A percentile compares a stretch with the other conserved stretches of the same genome.
These are phyloP conservation scores for Chrysaora quinquecirrha DNA, from an alignment of 30 jellyfish, hydroid and myxozoan genomes.

Conservation along the genomic window DNA sequence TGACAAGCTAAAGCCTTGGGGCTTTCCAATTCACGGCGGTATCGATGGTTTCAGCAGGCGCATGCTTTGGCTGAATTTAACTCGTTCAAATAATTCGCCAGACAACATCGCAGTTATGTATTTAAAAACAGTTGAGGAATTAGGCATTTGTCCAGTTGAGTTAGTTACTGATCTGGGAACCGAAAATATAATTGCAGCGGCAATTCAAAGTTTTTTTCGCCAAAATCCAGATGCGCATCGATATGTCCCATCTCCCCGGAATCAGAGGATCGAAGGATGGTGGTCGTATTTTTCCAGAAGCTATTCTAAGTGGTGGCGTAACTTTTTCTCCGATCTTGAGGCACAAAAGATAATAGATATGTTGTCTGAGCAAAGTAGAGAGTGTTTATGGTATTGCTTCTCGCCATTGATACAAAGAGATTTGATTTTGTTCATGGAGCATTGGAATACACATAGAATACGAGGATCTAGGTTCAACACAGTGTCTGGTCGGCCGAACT, in stretches of 20 bases:
- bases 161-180: constrained; percentile 62
- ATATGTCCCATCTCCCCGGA: constrained; percentile 63
- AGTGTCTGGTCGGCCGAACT: constrained; percentile 12
- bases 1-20: constrained; percentile 42
- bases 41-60: too few relatives aligned
- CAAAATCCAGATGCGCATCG: constrained; percentile 26
- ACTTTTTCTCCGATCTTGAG: too few relatives aligned
- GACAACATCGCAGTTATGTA: constrained; percentile 12
- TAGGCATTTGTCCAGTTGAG: constrained; percentile 37
- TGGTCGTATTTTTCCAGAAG: constrained; percentile 27
- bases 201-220: constrained; percentile 37
- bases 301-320: too few relatives aligned
- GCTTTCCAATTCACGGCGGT: too few relatives aligned
- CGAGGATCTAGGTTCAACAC: constrained; percentile 1
- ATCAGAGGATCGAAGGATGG: constrained; percentile 61
- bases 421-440: too few relatives aligned
- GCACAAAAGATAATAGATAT: not conserved
- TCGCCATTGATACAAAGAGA: not conserved
- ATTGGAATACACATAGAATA: constrained; percentile 32
- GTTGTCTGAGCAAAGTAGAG: constrained; percentile 11
- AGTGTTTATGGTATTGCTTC: constrained; percentile 30
- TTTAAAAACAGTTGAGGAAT: not conserved
- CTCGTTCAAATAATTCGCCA: constrained; percentile 48
- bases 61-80: constrained; percentile 41
- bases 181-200: constrained; percentile 40